Evolutionary conservation across 2,797 vertebrate species (phyloP).

Genomic region (Eidolon dupreanum): DNA sequence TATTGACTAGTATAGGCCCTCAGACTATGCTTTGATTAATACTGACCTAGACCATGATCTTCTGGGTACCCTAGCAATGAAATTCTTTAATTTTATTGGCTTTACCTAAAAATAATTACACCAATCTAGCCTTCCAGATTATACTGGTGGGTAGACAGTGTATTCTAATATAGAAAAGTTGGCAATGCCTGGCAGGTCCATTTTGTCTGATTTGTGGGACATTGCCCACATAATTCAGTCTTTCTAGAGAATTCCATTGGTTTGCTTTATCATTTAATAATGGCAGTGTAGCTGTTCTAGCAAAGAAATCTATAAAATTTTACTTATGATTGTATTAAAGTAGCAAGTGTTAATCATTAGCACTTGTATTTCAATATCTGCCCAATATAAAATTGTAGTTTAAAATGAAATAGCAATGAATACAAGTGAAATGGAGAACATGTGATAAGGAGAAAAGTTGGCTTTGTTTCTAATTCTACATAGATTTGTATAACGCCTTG

Average conservation of each 20-base stretch:
- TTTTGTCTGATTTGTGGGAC: not conserved
- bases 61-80: not conserved
- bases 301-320: conserved; percentile 28
- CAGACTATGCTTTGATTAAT: not conserved
- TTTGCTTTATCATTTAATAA: conserved; percentile 5
- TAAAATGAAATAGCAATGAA: conserved; percentile 19
- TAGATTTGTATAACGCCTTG: not conserved
- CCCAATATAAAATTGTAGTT: not conserved
- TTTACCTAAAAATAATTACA: not conserved
- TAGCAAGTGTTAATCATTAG: conserved; percentile 3
- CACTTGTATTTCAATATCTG: conserved; percentile 41
- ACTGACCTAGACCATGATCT: not conserved
- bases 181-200: not conserved
- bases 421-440: conserved; percentile 16
- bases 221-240: not conserved
- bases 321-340: not conserved
- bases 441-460: not conserved
- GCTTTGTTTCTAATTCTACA: conserved; percentile 10
- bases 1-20: not conserved
- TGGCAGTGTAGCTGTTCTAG: not conserved
- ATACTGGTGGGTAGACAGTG: not conserved
- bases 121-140: not conserved
- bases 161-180: conserved; percentile 37
- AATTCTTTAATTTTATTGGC: not conserved
- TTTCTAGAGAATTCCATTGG: not conserved